A percentile compares a stretch with the other conserved stretches of the same genome.
Evolutionary conservation across 2,888 invertebrate genomes (phyloP).

Genomic region (Cantharis rufa): DNA sequence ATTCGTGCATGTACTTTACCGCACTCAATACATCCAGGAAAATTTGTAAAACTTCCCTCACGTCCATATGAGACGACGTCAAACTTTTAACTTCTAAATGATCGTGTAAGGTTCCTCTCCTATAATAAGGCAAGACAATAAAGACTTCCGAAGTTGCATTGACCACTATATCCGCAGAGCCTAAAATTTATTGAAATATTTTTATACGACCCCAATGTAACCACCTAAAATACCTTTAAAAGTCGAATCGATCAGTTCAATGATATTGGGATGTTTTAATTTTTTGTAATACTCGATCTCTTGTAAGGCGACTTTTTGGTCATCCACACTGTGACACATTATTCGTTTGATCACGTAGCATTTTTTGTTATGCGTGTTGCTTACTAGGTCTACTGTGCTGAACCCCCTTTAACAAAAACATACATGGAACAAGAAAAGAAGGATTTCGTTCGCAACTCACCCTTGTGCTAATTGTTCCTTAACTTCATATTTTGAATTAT

Average conservation of each 20-base stretch:
- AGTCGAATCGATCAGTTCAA: conserved; percentile 71
- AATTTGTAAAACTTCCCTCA: conserved; percentile 68
- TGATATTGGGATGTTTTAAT: conserved; percentile 73
- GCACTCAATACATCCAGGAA: conserved; percentile 77
- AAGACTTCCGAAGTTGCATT: conserved; percentile 73
- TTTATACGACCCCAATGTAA: background rate
- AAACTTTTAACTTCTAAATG: conserved; percentile 66
- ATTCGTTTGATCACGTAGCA: conserved; percentile 79
- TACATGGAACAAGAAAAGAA: conserved; percentile 1
- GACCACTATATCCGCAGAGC: conserved; percentile 66
- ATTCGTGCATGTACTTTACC: conserved; percentile 73
- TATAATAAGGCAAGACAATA: conserved; percentile 76
- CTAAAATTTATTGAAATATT: conserved; percentile 33
- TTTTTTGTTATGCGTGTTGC: conserved; percentile 67
- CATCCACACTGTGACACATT: conserved; percentile 77
- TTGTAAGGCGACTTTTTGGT: conserved; percentile 70
- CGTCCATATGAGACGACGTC: conserved; percentile 64
- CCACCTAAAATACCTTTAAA: conserved; percentile 58
- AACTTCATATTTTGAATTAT: conserved; percentile 70
- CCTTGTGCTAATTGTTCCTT: conserved; percentile 77
- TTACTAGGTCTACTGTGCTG: conserved; percentile 77
- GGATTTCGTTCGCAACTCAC: conserved; percentile 57
- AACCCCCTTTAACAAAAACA: conserved; percentile 69
- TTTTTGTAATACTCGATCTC: conserved; percentile 76
- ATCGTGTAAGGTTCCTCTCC: conserved; percentile 75